These are phyloP conservation scores for Gerris lacustris DNA, from an alignment of 2,888 invertebrate genomes.

Conservation along the genomic window DNA sequence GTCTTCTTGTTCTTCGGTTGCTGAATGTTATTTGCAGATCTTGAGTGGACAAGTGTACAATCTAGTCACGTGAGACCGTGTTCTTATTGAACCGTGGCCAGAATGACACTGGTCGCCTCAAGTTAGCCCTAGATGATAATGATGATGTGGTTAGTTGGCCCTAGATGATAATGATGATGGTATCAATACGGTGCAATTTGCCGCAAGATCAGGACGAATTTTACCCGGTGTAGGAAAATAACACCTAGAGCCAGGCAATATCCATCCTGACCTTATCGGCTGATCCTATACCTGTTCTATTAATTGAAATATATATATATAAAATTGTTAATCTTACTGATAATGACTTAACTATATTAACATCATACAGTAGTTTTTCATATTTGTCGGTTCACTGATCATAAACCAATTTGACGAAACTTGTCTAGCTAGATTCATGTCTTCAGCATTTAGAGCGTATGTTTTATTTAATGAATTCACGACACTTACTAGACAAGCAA, in stretches of 20 bases:
- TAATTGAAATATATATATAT: too few species aligned
- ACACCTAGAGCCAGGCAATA: neutral
- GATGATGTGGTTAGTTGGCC: neutral
- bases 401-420: too few species aligned
- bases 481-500: too few species aligned
- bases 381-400: too few species aligned
- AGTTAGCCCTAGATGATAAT: neutral
- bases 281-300: too few species aligned
- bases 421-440: too few species aligned
- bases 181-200: neutral
- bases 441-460: too few species aligned
- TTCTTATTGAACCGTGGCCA: slow-evolving; percentile 20
- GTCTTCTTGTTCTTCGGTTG: neutral
- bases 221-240: slow-evolving; percentile 35
- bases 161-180: neutral
- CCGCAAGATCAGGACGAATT: slow-evolving; percentile 34
- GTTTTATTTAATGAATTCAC: too few species aligned
- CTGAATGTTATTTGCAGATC: neutral
- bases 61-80: slow-evolving; percentile 38
- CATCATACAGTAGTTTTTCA: too few species aligned
- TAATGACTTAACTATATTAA: too few species aligned
- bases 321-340: too few species aligned
- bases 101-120: slow-evolving; percentile 10
- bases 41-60: slow-evolving; percentile 38
- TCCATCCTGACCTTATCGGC: neutral